These are phyloP conservation scores for Enteromius mattozi DNA, from an alignment of 2,797 vertebrate genomes.

Conservation along the genomic window DNA sequence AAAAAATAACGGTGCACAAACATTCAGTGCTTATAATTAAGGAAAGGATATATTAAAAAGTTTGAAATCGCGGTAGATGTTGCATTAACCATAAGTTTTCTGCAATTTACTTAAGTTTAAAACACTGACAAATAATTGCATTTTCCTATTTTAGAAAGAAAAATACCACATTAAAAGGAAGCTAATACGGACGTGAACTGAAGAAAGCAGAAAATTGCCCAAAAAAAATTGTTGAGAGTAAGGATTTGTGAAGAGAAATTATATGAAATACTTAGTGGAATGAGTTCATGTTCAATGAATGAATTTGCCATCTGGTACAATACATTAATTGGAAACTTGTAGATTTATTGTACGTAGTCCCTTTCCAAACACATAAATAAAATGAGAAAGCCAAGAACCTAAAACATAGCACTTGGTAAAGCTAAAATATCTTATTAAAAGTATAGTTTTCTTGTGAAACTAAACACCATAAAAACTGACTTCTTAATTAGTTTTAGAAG, in stretches of 20 bases:
- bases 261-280: not conserved
- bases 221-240: not conserved
- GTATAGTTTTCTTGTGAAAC: not conserved
- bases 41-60: not conserved
- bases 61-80: slow-evolving; percentile 1
- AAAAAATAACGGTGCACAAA: slow-evolving; percentile 21
- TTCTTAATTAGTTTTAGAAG: not conserved
- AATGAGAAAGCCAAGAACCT: not conserved
- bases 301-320: not conserved
- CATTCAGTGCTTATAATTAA: slow-evolving; percentile 9
- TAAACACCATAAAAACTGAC: not conserved
- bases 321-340: not conserved
- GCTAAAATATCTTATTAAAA: not conserved
- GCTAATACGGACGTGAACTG: not conserved
- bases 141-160: not conserved
- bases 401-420: not conserved
- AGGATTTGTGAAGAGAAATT: too few species aligned
- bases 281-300: not conserved
- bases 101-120: not conserved
- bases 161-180: not conserved
- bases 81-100: not conserved
- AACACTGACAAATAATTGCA: not conserved
- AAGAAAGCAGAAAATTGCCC: not conserved
- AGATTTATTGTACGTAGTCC: not conserved
- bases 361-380: not conserved